phyloP scores from a whole-genome alignment of 2,888 invertebrate species.

The Clepsis dumicolana region DNA sequence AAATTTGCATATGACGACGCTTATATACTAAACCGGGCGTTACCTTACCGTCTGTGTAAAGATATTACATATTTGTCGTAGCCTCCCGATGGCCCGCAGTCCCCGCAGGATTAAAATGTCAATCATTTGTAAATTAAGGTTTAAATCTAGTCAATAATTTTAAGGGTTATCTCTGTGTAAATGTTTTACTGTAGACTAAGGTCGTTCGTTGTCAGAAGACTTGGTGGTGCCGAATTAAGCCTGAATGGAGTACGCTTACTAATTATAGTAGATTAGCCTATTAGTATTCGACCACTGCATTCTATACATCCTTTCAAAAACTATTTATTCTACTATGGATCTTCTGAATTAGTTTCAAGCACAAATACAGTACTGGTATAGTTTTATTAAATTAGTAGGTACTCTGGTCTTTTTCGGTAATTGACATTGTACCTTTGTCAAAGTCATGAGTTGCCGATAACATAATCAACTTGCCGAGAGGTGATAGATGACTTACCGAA shows the following conservation, averaged over 20 bases:
- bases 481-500: neutral
- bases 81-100: slow-evolving; percentile 24
- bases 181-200: slow-evolving; percentile 50
- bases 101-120: slow-evolving; percentile 17
- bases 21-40: neutral
- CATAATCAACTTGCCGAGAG: neutral
- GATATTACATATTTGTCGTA: neutral
- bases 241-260: slow-evolving; percentile 80
- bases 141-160: slow-evolving; percentile 61
- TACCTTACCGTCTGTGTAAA: neutral
- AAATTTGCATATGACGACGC: neutral
- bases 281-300: slow-evolving; percentile 22
- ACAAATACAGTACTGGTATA: neutral
- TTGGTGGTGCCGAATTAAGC: slow-evolving; percentile 57
- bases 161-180: slow-evolving; percentile 34
- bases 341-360: neutral
- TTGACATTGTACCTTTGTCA: neutral
- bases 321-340: neutral
- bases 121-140: slow-evolving; percentile 11
- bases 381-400: slow-evolving; percentile 9
- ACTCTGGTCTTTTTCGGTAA: neutral
- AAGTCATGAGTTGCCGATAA: neutral
- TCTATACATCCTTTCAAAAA: neutral
- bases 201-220: slow-evolving; percentile 44
- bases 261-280: slow-evolving; percentile 50